Evolutionary conservation across 2,888 invertebrate genomes (phyloP).

Genomic region (Caenorhabditis sp.): DNA sequence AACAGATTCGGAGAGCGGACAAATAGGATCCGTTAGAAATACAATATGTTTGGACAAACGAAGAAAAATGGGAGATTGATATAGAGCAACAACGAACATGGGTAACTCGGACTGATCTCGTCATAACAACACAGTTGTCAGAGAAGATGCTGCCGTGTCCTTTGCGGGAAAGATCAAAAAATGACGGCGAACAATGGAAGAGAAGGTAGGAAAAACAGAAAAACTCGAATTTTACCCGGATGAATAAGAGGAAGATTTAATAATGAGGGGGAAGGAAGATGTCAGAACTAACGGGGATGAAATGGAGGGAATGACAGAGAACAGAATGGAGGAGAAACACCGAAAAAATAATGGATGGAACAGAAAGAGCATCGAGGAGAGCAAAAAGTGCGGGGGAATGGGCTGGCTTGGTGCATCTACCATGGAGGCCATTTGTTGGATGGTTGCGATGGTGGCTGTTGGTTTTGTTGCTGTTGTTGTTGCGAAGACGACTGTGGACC

Average conservation of each 20-base stretch:
- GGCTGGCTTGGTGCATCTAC: constrained; percentile 8
- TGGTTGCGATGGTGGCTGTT: constrained; percentile 12
- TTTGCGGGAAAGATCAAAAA: constrained; percentile 6
- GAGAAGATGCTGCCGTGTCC: too few species aligned
- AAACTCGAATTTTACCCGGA: background rate
- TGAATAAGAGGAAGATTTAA: constrained; percentile 10
- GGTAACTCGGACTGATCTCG: constrained; percentile 12
- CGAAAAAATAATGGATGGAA: background rate
- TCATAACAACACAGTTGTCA: too few species aligned
- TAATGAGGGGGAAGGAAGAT: background rate
- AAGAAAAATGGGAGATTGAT: constrained; percentile 1
- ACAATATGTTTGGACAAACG: constrained; percentile 29
- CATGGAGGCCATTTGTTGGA: constrained; percentile 27
- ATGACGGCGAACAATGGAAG: constrained; percentile 3
- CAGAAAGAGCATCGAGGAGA: background rate
- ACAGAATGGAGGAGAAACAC: background rate
- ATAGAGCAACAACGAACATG: constrained; percentile 9
- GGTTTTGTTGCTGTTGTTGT: constrained; percentile 21
- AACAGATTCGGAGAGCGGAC: constrained; percentile 13
- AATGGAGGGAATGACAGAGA: constrained; percentile 3
- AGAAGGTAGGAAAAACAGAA: constrained; percentile 9
- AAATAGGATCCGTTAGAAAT: constrained; percentile 24
- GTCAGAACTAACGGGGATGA: constrained; percentile 21
- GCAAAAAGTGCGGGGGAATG: too few species aligned
- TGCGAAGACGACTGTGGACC: constrained; percentile 22